Evolutionary conservation across 2,888 invertebrate species (phyloP).

Genomic region (Synanthedon tipuliformis): DNA sequence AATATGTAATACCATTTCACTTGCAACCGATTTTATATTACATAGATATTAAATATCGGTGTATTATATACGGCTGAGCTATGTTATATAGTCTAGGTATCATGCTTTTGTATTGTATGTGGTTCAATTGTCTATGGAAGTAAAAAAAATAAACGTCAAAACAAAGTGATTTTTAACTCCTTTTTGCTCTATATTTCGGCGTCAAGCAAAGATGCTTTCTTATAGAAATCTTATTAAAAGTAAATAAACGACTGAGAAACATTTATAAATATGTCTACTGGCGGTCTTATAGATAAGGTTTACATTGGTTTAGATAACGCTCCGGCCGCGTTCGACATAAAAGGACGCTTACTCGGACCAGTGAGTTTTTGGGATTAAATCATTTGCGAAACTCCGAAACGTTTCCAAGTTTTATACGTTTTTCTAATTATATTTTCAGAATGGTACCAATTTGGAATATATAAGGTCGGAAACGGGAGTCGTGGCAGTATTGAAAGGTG

Average conservation of each 20-base stretch:
- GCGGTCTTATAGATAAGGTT: constrained; percentile 75
- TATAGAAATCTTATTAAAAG: constrained; percentile 9
- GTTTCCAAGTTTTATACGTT: neutral
- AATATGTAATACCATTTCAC: no score
- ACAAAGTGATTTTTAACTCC: no score
- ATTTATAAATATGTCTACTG: constrained; percentile 36
- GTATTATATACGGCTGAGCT: no score
- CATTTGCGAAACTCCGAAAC: neutral
- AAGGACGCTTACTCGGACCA: constrained; percentile 78
- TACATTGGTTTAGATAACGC: constrained; percentile 82
- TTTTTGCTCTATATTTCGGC: neutral
- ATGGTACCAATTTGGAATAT: constrained; percentile 79
- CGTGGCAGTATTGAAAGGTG: constrained; percentile 77
- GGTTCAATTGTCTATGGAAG: no score
- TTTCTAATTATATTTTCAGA: constrained; percentile 35
- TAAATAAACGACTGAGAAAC: neutral
- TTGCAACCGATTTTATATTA: no score
- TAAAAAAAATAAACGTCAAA: no score
- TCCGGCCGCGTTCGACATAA: constrained; percentile 80
- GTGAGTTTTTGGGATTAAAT: constrained; percentile 28
- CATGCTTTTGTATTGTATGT: no score
- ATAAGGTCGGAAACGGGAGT: constrained; percentile 84
- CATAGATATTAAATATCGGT: no score
- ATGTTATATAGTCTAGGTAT: no score
- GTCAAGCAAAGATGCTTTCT: constrained; percentile 37